Evolutionary conservation across 2,888 invertebrate species (phyloP).

Genomic region (Disparrhopalites patrizii): DNA sequence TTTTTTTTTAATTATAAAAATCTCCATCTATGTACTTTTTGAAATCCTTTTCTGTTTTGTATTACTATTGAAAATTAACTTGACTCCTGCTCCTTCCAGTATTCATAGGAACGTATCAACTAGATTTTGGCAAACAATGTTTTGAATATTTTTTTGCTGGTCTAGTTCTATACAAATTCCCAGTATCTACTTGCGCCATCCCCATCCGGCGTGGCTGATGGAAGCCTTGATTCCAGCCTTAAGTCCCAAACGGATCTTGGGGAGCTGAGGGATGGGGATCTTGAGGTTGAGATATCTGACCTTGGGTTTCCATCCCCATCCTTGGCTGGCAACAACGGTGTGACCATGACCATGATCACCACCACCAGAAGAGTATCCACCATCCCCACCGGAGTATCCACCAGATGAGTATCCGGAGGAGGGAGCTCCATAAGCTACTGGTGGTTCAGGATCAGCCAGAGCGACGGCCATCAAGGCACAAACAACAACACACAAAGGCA

Average conservation of each 20-base stretch:
- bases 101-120: too few species aligned
- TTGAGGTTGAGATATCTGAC: slow-evolving; percentile 44
- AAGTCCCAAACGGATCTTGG: slow-evolving; percentile 37
- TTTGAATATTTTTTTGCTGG: too few species aligned
- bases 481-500: slow-evolving; percentile 15
- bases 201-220: slow-evolving; percentile 42
- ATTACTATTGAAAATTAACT: too few species aligned
- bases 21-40: too few species aligned
- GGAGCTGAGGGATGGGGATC: slow-evolving; percentile 47
- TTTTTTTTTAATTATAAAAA: too few species aligned
- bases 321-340: background rate
- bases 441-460: slow-evolving; percentile 14
- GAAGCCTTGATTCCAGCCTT: slow-evolving; percentile 44
- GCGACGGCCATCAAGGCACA: slow-evolving; percentile 21
- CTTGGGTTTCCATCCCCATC: slow-evolving; percentile 46
- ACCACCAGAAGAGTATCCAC: background rate
- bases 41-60: too few species aligned
- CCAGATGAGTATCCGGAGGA: background rate
- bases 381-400: slow-evolving; percentile 5
- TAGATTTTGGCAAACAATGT: too few species aligned
- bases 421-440: slow-evolving; percentile 24
- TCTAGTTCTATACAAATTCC: too few species aligned
- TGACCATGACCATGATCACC: background rate
- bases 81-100: too few species aligned
- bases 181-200: slow-evolving; percentile 32